phyloP scores from a whole-genome alignment of 2,888 invertebrate genomes.

The Xiphydria camelus region DNA sequence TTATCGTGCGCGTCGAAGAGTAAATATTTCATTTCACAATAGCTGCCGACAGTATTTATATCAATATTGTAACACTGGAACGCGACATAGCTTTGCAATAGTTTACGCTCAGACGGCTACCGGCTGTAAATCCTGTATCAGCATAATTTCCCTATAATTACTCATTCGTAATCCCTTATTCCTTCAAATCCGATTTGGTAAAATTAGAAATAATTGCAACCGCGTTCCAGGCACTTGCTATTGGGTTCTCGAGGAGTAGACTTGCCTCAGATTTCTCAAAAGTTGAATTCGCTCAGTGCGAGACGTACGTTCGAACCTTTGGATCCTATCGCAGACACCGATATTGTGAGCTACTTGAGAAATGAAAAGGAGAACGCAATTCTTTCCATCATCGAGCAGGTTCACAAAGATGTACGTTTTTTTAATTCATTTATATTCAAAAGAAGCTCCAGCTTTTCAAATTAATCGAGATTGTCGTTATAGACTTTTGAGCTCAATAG shows the following conservation, averaged over 20 bases:
- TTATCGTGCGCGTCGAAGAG: too few species aligned
- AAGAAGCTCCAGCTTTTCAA: too few species aligned
- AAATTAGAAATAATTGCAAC: neutral
- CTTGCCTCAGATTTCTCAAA: slow-evolving; percentile 89
- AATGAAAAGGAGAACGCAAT: slow-evolving; percentile 95
- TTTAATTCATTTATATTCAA: slow-evolving; percentile 2
- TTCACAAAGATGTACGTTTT: slow-evolving; percentile 75
- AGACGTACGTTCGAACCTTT: slow-evolving; percentile 86
- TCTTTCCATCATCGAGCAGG: slow-evolving; percentile 86
- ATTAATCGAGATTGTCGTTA: too few species aligned
- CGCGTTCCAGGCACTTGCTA: slow-evolving; percentile 73
- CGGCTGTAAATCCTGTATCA: too few species aligned
- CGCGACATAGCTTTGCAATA: too few species aligned
- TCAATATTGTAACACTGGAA: too few species aligned
- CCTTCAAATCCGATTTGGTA: too few species aligned
- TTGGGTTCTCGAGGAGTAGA: slow-evolving; percentile 92
- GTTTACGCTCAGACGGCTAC: too few species aligned
- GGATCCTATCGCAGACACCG: slow-evolving; percentile 88
- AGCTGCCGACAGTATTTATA: too few species aligned
- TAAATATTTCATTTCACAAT: too few species aligned
- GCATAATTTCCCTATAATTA: too few species aligned
- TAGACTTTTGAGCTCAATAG: slow-evolving; percentile 66
- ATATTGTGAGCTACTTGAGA: slow-evolving; percentile 85
- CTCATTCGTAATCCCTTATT: too few species aligned
- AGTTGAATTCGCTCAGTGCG: slow-evolving; percentile 84